Conservation (phyloP, 1,140 invertebrate species). For the Drosophila orena region DNA sequence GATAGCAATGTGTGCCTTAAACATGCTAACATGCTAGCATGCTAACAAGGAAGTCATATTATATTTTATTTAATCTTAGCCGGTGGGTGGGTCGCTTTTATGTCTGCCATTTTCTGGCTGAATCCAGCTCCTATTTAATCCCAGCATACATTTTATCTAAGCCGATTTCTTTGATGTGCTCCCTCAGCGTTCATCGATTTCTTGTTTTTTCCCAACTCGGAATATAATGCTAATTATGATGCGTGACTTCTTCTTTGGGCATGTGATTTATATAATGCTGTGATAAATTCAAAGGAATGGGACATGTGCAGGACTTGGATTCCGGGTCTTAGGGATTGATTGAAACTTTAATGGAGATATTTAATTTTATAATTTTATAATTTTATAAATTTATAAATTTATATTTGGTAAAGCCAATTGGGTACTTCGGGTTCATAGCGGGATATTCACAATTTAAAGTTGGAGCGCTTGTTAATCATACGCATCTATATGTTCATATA, state of each 20-base stretch:
- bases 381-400: no score
- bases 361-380: neutral
- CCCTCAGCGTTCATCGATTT: constrained; percentile 39
- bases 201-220: constrained; percentile 26
- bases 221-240: constrained; percentile 71
- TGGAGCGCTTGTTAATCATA: constrained; percentile 20
- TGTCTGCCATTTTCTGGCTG: constrained; percentile 20
- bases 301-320: neutral
- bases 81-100: constrained; percentile 19
- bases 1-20: neutral
- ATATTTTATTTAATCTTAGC: constrained; percentile 10
- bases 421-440: neutral
- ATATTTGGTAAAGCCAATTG: neutral
- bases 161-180: constrained; percentile 76
- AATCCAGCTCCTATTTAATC: constrained; percentile 62
- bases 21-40: neutral
- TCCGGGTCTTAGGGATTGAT: neutral
- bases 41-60: constrained; percentile 9
- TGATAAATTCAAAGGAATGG: constrained; percentile 26
- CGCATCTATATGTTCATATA: constrained; percentile 39
- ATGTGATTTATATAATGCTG: constrained; percentile 33
- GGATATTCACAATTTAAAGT: constrained; percentile 40
- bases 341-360: constrained; percentile 2
- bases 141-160: constrained; percentile 52
- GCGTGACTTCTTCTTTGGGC: constrained; percentile 35